A percentile compares a stretch with the other conserved stretches of the same genome.
Conservation (phyloP, 2,888 invertebrate genomes). For the Onthophagus sagittarius region DNA sequence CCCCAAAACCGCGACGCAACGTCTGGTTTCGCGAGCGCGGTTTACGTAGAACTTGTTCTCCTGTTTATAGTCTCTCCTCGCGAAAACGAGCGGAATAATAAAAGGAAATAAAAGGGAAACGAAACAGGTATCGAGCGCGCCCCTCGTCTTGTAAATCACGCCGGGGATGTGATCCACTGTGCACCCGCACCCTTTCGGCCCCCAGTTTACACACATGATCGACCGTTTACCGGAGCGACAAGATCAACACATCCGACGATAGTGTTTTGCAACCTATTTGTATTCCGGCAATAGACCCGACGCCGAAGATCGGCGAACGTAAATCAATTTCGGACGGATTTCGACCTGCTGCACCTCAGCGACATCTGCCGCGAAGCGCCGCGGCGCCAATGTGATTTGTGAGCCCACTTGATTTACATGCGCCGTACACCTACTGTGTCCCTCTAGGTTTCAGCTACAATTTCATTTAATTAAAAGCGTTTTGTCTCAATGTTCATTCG, state of each 20-base stretch:
- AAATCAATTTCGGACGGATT: conserved; percentile 37
- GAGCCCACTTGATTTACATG: background rate
- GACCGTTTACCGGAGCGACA: conserved; percentile 30
- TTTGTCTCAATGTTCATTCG: too few relatives aligned
- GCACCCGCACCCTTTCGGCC: conserved; percentile 9
- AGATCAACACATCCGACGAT: conserved; percentile 36
- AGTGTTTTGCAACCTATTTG: conserved; percentile 32
- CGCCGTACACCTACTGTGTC: background rate
- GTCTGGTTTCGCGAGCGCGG: background rate
- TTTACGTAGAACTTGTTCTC: background rate
- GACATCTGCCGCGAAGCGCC: conserved; percentile 3
- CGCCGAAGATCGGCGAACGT: conserved; percentile 30
- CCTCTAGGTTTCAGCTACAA: background rate
- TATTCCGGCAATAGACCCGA: conserved; percentile 35
- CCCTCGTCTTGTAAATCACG: conserved; percentile 3
- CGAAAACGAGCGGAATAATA: background rate
- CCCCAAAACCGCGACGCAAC: conserved; percentile 32
- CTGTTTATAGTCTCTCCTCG: background rate
- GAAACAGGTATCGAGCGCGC: background rate
- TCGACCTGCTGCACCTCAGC: background rate
- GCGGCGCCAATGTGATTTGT: background rate
- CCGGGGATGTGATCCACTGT: background rate
- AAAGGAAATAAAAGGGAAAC: background rate
- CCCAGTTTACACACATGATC: conserved; percentile 29
- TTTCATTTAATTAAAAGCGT: background rate